Percentiles rank a stretch among this genome's conserved stretches.
These are phyloP conservation scores for Rhynchophorus ferrugineus DNA, from an alignment of 1,140 invertebrate species.

Conservation along the genomic window DNA sequence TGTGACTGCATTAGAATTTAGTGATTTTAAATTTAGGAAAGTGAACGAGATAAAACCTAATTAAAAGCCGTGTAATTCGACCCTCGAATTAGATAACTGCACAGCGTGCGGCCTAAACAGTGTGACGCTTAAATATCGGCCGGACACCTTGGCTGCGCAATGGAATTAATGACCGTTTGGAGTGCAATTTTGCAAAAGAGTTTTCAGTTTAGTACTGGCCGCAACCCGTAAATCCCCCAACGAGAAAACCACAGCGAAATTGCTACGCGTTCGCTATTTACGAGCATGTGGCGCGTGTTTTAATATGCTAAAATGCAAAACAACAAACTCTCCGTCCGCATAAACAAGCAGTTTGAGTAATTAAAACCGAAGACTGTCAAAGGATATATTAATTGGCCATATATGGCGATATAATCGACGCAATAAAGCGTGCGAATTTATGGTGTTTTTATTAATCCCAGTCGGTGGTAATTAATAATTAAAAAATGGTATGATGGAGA, in stretches of 20 bases:
- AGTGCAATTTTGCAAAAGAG: slow-evolving; percentile 17
- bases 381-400: slow-evolving; percentile 11
- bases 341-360: slow-evolving; percentile 24
- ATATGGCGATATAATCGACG: too few species aligned
- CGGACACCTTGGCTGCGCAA: not conserved
- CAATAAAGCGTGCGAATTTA: too few species aligned
- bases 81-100: too few species aligned
- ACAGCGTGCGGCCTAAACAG: too few species aligned
- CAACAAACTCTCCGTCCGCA: slow-evolving; percentile 22
- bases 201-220: slow-evolving; percentile 19
- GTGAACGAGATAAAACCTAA: too few species aligned
- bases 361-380: slow-evolving; percentile 23
- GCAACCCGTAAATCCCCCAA: slow-evolving; percentile 25
- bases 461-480: too few species aligned
- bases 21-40: too few species aligned
- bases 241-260: slow-evolving; percentile 30
- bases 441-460: too few species aligned
- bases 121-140: too few species aligned
- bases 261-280: slow-evolving; percentile 23
- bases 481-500: too few species aligned
- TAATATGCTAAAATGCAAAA: slow-evolving; percentile 29
- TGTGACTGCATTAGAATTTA: too few species aligned
- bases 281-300: slow-evolving; percentile 28
- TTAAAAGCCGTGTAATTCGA: too few species aligned
- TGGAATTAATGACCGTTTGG: slow-evolving; percentile 16